Base-by-base conservation (phyloP, 2,888 invertebrate species). In the Heliconius ethilla region DNA sequence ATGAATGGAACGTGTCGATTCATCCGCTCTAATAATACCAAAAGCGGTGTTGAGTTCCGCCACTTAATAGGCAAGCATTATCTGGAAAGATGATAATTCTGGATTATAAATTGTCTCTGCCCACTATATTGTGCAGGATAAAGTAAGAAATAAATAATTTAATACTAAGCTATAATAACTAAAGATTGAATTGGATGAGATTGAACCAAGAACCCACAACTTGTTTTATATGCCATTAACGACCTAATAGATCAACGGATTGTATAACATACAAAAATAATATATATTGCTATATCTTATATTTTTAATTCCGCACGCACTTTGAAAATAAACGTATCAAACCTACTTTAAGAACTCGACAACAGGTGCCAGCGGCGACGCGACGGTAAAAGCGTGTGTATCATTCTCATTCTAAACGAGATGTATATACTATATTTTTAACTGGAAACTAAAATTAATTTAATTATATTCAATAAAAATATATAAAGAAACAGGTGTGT, bases 311-410 rank as follows among this genome's bases (percentile, higher is more conserved):
- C 37, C 15, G 25, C 13, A 10, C 33, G 59, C 33, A 72, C 13
- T 59, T 59, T 59, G 11, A 72, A 72, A 72, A 72, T 72, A 72
- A 72, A 72, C 59, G 33, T 59, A 72, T 59, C 22, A 37, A 33
- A 59, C 33, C 59, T 72, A 37, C n/a, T 72, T 72, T 59, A n/a
- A 55, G 25, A 72, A 33, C 72, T 59, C 59, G 37, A 59, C 59
- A 72, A 72, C 72, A 72, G 72, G 72, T 72, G 72, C 37, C 59
- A n/a, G 70, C 55, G 55, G 15, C 72, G 72, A 33, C 59, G 55
- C 59, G 59, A 37, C 72, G n/a, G 72, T 72, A 55, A 70, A 55
- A 55, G n/a, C 55, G 15, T 33, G 18, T 59, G 15, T 72, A 59
- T 72, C 72, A 33, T 18, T 6, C n/a, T 59, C 59, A 72, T 22